Evolutionary conservation across 92 coral and sea anemone species (phyloP).

Genomic region (Ricordea florida): DNA sequence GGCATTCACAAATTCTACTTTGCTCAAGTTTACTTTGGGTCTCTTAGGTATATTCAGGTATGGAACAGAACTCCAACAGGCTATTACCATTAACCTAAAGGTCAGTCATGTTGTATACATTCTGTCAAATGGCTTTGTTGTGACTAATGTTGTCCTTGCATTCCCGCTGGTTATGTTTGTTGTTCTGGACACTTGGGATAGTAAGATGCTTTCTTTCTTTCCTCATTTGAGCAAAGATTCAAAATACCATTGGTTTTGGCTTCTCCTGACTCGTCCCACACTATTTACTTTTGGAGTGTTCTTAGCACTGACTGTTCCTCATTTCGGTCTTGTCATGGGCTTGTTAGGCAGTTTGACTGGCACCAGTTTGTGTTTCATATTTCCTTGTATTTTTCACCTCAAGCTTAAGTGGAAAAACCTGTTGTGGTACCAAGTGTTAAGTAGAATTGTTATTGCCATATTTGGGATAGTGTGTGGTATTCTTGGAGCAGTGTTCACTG

Average conservation of each 20-base stretch:
- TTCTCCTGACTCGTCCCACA: constrained; percentile 25
- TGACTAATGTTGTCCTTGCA: constrained; percentile 31
- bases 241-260: constrained; percentile 36
- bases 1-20: constrained; percentile 25
- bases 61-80: constrained; percentile 10
- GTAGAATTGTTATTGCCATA: background rate
- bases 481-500: constrained; percentile 34
- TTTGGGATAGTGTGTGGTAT: constrained; percentile 35
- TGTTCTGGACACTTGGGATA: constrained; percentile 45
- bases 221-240: constrained; percentile 29
- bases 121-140: constrained; percentile 29
- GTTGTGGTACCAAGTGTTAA: constrained; percentile 8
- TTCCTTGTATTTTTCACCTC: constrained; percentile 37
- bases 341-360: constrained; percentile 36
- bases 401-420: constrained; percentile 40
- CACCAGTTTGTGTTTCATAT: constrained; percentile 36
- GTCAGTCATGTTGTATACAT: constrained; percentile 13
- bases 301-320: constrained; percentile 36
- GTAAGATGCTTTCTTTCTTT: constrained; percentile 33
- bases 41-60: constrained; percentile 9
- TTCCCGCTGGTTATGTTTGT: constrained; percentile 44
- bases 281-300: constrained; percentile 17
- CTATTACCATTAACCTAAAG: constrained; percentile 25
- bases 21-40: constrained; percentile 12
- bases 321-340: constrained; percentile 44